Base-by-base conservation (phyloP, 2,113 vertebrate species). In the Ahaetulla prasina region DNA sequence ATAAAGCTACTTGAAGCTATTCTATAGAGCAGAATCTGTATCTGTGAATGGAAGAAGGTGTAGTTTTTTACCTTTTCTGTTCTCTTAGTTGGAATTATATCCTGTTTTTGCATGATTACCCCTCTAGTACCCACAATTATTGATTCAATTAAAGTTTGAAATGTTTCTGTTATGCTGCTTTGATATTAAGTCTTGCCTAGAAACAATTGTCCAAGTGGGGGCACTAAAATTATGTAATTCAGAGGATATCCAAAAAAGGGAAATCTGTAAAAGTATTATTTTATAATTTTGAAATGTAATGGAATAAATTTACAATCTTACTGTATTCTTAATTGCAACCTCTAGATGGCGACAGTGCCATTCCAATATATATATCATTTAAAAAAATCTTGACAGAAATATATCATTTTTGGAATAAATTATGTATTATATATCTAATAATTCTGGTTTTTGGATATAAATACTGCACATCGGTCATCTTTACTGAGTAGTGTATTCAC, bases 291-390 rank as follows among this genome's bases (percentile, higher is more conserved):
- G 25, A 91, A 86, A 86, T 0, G 2, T 7, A 74, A 8, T 25
- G 74, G 4, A 86, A 35, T 43, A 88, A 74, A 88, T 45, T 3
- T n/a, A 49, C 4, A 50, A 47, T 9, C 6, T 80, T 63, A 92
- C 25, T 0, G 45, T 89, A 2, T 0, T 94, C 94, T 92, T 90
- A 60, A 63, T 0, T 0, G 25, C 0, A 87, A 52, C 96, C 96
- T 91, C 91, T 96, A 96, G 96, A 86, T 97, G 96, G 96, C 94
- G 95, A 93, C 94, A 90, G 54, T 52, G 95, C 90, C 86, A 92
- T 96, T 95, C 35, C 89, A 54, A 60, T 94, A 39, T 4, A 35
- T 68, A 80, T 63, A 30, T n/a, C 27, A 57, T 25, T 55, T 55
- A 9, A 25, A 53, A 55, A 85, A 92, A 20, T 93, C 27, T 30